A percentile compares a stretch with the other conserved stretches of the same genome.
Evolutionary conservation across 2,113 vertebrate species (phyloP).

Genomic region (Hiodon tergisus): DNA sequence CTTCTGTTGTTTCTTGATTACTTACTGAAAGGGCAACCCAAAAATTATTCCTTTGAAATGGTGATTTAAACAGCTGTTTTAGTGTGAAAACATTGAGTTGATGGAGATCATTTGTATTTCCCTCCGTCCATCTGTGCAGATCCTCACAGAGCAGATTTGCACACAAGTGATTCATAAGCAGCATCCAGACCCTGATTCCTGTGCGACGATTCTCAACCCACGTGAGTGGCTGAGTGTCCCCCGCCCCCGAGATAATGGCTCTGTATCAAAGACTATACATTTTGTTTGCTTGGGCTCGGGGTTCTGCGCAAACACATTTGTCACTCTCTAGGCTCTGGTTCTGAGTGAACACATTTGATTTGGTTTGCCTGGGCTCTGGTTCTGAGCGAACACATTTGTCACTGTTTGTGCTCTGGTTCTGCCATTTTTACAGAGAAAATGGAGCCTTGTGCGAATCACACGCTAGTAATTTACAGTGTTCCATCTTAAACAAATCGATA

Average conservation of each 20-base stretch:
- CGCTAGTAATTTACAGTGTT: too few relatives aligned
- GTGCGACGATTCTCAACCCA: slow-evolving; percentile 93
- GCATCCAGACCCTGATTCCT: slow-evolving; percentile 92
- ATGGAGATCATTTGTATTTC: background rate
- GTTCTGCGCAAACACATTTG: too few relatives aligned
- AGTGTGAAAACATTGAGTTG: background rate
- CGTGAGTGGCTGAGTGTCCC: slow-evolving; percentile 69
- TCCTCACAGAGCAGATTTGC: slow-evolving; percentile 92
- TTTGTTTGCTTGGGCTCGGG: too few relatives aligned
- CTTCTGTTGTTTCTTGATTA: too few relatives aligned
- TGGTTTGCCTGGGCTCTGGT: background rate
- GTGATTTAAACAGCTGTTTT: too few relatives aligned
- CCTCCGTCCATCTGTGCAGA: slow-evolving; percentile 59
- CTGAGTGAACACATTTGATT: background rate
- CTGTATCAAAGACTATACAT: background rate
- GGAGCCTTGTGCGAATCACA: too few relatives aligned
- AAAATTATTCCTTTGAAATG: too few relatives aligned
- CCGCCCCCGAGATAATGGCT: background rate
- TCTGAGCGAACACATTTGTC: background rate
- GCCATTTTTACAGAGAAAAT: too few relatives aligned
- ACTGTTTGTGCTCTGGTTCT: background rate
- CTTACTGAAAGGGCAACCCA: too few relatives aligned
- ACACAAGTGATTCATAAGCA: slow-evolving; percentile 97
- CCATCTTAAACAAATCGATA: too few relatives aligned
- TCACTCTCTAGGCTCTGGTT: too few relatives aligned